phyloP scores from a whole-genome alignment of 2,113 vertebrate species.

The Pelodiscus sinensis region DNA sequence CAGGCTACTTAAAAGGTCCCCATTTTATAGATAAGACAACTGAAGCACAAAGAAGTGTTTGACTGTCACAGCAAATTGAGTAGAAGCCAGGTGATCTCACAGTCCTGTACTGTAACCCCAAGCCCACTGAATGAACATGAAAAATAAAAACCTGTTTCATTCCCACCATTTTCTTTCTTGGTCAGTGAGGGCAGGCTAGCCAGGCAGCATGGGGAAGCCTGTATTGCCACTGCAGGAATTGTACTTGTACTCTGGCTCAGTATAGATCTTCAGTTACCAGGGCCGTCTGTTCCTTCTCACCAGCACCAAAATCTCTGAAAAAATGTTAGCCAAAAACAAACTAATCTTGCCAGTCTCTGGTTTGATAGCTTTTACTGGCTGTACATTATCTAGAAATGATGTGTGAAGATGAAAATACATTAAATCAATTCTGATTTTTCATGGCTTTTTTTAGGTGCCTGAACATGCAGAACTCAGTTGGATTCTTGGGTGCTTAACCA shows the following conservation, averaged over 20 bases:
- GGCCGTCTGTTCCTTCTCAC: background rate
- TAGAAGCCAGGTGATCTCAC: background rate
- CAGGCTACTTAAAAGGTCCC: background rate
- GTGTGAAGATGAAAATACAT: background rate
- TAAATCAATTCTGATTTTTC: background rate
- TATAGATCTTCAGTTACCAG: background rate
- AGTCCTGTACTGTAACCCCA: background rate
- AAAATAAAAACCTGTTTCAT: background rate
- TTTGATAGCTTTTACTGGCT: background rate
- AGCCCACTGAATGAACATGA: background rate
- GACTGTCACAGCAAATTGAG: background rate
- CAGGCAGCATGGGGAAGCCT: background rate
- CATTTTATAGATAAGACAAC: background rate
- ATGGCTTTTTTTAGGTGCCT: slow-evolving; percentile 79
- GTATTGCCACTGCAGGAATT: background rate
- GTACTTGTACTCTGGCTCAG: background rate
- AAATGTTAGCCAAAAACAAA: background rate
- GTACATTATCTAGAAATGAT: background rate
- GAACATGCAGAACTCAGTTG: slow-evolving; percentile 92
- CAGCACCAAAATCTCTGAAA: background rate
- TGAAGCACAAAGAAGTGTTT: background rate
- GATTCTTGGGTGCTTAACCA: slow-evolving; percentile 93
- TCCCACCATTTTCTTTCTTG: background rate
- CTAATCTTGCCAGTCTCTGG: background rate
- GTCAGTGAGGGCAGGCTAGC: background rate